Evolutionary conservation across 64 coral and sea anemone species (phyloP).

Genomic region (Montipora foliosa): DNA sequence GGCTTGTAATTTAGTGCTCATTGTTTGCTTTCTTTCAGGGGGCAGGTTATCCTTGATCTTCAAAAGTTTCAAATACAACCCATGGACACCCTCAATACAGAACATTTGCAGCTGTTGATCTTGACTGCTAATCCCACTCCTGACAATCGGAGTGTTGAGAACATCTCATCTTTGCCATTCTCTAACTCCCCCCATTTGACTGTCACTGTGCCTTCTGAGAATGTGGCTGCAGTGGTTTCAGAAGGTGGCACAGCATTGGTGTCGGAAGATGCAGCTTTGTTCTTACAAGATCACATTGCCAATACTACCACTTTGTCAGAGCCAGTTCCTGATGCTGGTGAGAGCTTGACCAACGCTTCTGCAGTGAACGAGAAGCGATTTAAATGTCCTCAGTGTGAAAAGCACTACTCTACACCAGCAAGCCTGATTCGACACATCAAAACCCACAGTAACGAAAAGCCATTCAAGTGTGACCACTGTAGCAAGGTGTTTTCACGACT

Average conservation of each 20-base stretch:
- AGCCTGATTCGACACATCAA: slow-evolving; percentile 33
- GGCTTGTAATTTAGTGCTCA: neutral
- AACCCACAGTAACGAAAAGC: slow-evolving; percentile 34
- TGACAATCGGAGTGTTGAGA: neutral
- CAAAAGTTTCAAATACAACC: slow-evolving; percentile 43
- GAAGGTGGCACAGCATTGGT: neutral
- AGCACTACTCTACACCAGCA: slow-evolving; percentile 2
- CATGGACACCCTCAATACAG: slow-evolving; percentile 17
- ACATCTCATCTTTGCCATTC: neutral
- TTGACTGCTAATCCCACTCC: neutral
- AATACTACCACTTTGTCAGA: neutral
- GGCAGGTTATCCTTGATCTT: slow-evolving; percentile 27
- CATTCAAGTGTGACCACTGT: slow-evolving; percentile 16
- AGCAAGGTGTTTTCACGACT: slow-evolving; percentile 11
- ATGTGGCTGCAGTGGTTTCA: neutral
- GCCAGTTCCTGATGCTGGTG: neutral
- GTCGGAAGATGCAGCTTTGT: neutral
- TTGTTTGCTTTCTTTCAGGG: neutral
- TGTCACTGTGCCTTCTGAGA: neutral
- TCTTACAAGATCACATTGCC: neutral
- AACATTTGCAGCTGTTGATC: slow-evolving; percentile 37
- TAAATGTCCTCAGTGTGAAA: slow-evolving; percentile 26
- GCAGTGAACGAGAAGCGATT: neutral
- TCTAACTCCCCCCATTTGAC: neutral
- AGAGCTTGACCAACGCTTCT: neutral